Evolutionary conservation across 2,888 invertebrate species (phyloP).

Genomic region (Ametastegia equiseti): DNA sequence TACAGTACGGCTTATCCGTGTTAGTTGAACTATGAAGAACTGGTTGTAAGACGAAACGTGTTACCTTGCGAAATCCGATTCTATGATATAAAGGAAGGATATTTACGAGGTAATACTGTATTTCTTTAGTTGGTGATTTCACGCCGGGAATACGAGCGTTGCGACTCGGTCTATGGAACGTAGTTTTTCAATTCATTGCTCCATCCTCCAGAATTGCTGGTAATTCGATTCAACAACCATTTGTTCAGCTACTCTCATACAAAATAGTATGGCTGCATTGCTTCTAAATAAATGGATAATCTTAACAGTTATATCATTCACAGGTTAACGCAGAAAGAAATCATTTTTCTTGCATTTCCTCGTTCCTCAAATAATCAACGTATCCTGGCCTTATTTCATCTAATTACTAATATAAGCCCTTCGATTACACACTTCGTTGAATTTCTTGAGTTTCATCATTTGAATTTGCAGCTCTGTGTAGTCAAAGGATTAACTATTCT

Average conservation of each 20-base stretch:
- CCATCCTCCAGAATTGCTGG: not conserved
- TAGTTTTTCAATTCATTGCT: constrained; percentile 16
- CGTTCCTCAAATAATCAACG: no score
- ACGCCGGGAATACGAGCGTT: not conserved
- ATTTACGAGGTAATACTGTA: constrained; percentile 24
- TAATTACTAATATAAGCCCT: no score
- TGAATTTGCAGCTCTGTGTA: no score
- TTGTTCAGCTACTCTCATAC: not conserved
- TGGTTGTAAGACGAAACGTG: constrained; percentile 15
- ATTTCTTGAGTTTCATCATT: no score
- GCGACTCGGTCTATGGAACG: not conserved
- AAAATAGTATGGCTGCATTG: not conserved
- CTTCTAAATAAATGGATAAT: not conserved
- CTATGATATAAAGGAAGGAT: not conserved
- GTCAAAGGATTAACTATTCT: not conserved
- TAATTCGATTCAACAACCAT: not conserved
- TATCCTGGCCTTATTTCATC: no score
- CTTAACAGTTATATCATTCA: not conserved
- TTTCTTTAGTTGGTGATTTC: constrained; percentile 3
- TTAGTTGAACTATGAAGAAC: constrained; percentile 11
- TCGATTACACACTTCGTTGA: no score
- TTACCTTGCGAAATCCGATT: constrained; percentile 23
- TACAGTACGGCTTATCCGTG: not conserved
- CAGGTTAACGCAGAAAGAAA: no score
- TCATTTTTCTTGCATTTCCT: no score